Evolutionary conservation across 2,113 vertebrate species (phyloP), one percentile per base, ranked within the genome.

Genomic region (Ascaphus truei): DNA sequence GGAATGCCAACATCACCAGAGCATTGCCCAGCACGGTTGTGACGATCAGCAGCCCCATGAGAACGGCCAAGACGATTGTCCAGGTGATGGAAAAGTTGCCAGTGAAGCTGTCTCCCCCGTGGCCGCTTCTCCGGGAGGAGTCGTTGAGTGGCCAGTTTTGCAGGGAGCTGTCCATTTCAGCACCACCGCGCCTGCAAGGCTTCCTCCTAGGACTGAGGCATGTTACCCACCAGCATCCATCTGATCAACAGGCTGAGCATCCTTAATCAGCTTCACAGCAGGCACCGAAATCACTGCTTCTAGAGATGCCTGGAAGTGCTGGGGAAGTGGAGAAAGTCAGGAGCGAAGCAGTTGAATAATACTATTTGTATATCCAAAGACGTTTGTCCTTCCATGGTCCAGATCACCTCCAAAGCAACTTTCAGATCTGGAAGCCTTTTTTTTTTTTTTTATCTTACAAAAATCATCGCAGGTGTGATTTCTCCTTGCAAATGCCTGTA

Each of bases 1-100:
- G 84, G 74, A 90, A 90, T 47, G 88, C 89, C 41, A 89, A 76
- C 86, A 91, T 86, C 30, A 90, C 88, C 72, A 90, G 75, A 23
- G 89, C 89, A 73, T 91, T 89, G 25, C 88, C 88, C 65, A 85
- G 75, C 73, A 90, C 83, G n/a, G 84, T 89, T 76, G 83, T 78
- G 51, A 84, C 83, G 48, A 87, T 87, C 27, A 89, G 80, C 71
- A 89, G 73, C 13, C 84, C 86, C 86, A 89, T 91, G 34, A 90
- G 84, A 5, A 77, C 79, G 2, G 79, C 84, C 79, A 90, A 72
- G 34, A 80, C 63, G 0, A 80, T 78, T 30, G 84, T 83, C 76
- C 82, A 85, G 10, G 71, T 73, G n/a, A 84, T 77, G 0, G 83
- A 76, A 76, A 85, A 86, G 30, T 76, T 66, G 53, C 78, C 81